These are phyloP conservation scores for Rhinogobius similis DNA, from an alignment of 2,113 vertebrate genomes.

Conservation along the genomic window DNA sequence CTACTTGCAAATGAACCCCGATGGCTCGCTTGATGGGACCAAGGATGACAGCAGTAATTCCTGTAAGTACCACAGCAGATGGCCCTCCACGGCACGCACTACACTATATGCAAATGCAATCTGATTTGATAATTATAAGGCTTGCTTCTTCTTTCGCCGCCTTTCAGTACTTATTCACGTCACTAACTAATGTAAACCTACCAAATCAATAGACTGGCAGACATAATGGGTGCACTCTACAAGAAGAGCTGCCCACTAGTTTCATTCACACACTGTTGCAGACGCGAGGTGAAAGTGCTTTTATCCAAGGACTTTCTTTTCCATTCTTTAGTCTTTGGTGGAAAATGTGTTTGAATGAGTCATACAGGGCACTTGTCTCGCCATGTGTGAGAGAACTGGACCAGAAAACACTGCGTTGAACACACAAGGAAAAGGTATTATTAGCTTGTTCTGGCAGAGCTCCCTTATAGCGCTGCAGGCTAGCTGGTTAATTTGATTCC, in stretches of 20 bases:
- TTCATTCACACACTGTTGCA: background rate
- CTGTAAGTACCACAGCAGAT: conserved; percentile 77
- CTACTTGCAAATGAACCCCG: conserved; percentile 99
- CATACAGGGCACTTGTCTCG: conserved; percentile 26
- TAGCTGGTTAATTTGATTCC: conserved; percentile 76
- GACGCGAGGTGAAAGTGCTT: background rate
- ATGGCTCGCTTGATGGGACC: conserved; percentile 99
- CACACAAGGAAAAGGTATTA: conserved; percentile 61
- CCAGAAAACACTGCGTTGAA: conserved; percentile 52
- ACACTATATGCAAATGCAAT: background rate
- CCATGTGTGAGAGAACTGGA: conserved; percentile 41
- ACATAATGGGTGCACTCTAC: background rate
- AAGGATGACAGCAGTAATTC: conserved; percentile 99
- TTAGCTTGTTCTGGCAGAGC: conserved; percentile 67
- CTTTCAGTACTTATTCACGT: background rate
- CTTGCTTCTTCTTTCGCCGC: background rate
- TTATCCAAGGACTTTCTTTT: background rate
- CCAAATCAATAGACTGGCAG: background rate
- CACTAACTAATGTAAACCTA: background rate
- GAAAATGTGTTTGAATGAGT: conserved; percentile 19
- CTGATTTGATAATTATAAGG: background rate
- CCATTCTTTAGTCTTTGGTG: conserved; percentile 21
- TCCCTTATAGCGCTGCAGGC: conserved; percentile 66
- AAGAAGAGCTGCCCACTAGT: background rate
- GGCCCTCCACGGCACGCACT: conserved; percentile 14